Evolutionary conservation across 2,113 vertebrate genomes (phyloP), one percentile per base, ranked within the genome.

Genomic region (Okapia johnstoni): DNA sequence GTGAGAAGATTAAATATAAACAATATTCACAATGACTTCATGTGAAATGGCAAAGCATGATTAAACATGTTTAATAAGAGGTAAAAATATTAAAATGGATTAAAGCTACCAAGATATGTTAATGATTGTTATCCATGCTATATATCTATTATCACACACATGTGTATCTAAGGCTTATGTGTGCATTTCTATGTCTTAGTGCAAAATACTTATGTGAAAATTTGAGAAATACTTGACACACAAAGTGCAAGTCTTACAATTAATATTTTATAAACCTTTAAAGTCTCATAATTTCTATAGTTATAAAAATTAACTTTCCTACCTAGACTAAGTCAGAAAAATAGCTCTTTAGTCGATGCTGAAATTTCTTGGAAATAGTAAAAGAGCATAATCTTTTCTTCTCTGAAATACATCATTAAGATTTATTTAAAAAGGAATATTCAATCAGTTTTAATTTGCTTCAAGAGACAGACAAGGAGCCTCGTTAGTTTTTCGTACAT

Each of bases 381-480:
- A 73, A 21, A 85, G 50, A 52, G 1, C 5, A 96, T 26, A 90
- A 95, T 70, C 3, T 54, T 91, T 94, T 92, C 52, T 87, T 80
- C 36, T 85, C 23, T 95, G 79, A 91, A 80, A 77, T 91, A 76
- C 9, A 60, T 83, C 33, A 95, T 94, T 93, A 88, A 86, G 19
- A 90, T 83, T 92, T 96, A 96, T 93, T 96, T 97, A 52, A 90
- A 97, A 97, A 70, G 55, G 26, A 92, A 84, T 92, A 96, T 63
- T 94, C 66, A 77, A 88, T 85, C 48, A 60, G 52, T 96, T 90
- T 81, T 92, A 96, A 95, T 83, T 96, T 91, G 15, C 60, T 93
- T 97, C 84, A 88, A 81, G 81, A 96, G 54, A 70, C 26, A 79
- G 88, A 90, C 57, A 91, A 93, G 55, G 3, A 76, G 14, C 60